phyloP scores from a whole-genome alignment of 2,797 vertebrate species.

The Ispidina picta region DNA sequence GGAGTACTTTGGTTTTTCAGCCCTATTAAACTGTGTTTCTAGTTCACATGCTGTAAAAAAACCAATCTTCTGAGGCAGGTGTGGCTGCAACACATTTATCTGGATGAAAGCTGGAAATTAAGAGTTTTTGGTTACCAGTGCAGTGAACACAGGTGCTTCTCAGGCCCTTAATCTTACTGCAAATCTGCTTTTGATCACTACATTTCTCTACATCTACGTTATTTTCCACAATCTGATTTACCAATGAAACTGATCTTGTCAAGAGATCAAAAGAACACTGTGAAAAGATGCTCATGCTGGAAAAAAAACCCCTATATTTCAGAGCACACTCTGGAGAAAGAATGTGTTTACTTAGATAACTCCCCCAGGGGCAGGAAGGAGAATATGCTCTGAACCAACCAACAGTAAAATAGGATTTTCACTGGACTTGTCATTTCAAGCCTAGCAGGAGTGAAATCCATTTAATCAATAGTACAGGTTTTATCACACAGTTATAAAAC shows the following conservation, averaged over 20 bases:
- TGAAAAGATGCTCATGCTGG: neutral
- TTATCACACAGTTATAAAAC: neutral
- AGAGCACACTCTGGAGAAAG: neutral
- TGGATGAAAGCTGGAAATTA: neutral
- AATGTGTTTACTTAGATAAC: neutral
- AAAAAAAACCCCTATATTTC: neutral
- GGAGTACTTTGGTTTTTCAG: slow-evolving; percentile 6
- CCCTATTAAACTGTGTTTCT: neutral
- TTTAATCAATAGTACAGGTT: neutral
- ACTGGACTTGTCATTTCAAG: neutral
- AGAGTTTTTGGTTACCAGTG: neutral
- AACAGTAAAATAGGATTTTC: neutral
- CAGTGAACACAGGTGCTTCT: neutral
- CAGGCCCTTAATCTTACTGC: neutral
- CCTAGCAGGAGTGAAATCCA: neutral
- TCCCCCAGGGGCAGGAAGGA: neutral
- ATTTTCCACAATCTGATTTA: neutral
- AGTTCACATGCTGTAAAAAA: neutral
- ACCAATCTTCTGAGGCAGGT: neutral
- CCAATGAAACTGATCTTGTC: neutral
- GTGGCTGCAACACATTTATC: neutral
- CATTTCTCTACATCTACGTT: neutral
- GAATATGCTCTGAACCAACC: neutral
- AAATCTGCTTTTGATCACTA: neutral
- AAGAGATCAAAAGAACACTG: neutral